These are phyloP conservation scores for Myrmophylax atrothorax DNA, from an alignment of 2,113 vertebrate species.

Conservation along the genomic window DNA sequence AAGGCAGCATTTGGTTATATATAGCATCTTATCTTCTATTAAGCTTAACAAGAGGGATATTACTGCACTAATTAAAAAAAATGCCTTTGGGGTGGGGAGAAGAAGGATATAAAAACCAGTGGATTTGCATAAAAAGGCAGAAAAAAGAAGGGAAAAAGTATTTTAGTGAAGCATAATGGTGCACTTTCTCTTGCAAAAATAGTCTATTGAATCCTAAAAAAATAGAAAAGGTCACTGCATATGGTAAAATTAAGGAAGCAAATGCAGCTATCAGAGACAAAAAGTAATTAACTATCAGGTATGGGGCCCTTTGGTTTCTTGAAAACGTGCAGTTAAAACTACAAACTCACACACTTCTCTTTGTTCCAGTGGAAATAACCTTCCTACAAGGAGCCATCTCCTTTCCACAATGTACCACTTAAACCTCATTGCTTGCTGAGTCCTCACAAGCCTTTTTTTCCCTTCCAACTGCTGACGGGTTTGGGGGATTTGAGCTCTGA, in stretches of 20 bases:
- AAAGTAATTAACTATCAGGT: neutral
- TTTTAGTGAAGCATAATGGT: neutral
- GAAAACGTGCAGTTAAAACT: neutral
- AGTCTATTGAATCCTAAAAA: neutral
- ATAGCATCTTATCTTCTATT: conserved; percentile 8
- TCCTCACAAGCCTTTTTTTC: neutral
- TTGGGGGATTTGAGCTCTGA: neutral
- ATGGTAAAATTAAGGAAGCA: neutral
- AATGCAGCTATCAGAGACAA: neutral
- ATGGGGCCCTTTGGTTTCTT: neutral
- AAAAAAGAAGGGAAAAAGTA: neutral
- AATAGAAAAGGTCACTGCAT: neutral
- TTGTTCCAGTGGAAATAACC: neutral
- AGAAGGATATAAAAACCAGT: neutral
- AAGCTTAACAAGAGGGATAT: conserved; percentile 24
- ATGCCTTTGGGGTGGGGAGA: neutral
- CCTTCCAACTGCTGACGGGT: neutral
- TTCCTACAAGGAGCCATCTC: neutral
- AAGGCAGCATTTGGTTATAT: conserved; percentile 14
- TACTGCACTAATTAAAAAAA: conserved; percentile 41
- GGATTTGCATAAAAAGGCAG: neutral
- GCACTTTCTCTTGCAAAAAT: neutral
- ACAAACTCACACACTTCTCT: neutral
- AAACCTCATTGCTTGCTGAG: neutral
- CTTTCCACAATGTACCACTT: neutral